phyloP scores from a whole-genome alignment of 2,113 vertebrate genomes.

The Rhombomys opimus region DNA sequence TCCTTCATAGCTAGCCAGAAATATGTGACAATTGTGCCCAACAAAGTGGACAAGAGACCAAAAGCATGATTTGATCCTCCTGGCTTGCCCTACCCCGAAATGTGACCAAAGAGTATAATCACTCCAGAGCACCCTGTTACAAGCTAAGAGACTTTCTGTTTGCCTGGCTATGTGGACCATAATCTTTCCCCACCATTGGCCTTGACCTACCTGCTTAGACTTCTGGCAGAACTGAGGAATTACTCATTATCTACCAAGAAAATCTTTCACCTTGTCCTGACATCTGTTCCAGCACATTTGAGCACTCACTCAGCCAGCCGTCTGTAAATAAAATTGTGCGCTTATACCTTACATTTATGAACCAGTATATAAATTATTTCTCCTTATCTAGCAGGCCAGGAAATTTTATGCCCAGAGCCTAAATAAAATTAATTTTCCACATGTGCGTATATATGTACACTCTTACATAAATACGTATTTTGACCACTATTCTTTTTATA shows the following conservation, averaged over 20 bases:
- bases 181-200: background rate
- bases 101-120: background rate
- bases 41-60: background rate
- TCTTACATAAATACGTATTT: background rate
- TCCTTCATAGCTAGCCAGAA: background rate
- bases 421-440: conserved; percentile 37
- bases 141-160: background rate
- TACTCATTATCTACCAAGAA: background rate
- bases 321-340: background rate
- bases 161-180: background rate
- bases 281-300: background rate
- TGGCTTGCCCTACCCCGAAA: background rate
- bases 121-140: background rate
- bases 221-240: background rate
- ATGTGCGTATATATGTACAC: background rate
- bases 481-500: background rate
- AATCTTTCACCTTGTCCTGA: background rate
- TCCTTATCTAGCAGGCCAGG: background rate
- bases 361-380: background rate
- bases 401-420: conserved; percentile 26
- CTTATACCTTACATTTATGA: background rate
- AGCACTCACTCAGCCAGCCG: background rate
- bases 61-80: background rate
- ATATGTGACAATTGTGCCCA: background rate
- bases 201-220: background rate